Conservation (phyloP, 2,888 invertebrate species). For the Galerucella pusilla region DNA sequence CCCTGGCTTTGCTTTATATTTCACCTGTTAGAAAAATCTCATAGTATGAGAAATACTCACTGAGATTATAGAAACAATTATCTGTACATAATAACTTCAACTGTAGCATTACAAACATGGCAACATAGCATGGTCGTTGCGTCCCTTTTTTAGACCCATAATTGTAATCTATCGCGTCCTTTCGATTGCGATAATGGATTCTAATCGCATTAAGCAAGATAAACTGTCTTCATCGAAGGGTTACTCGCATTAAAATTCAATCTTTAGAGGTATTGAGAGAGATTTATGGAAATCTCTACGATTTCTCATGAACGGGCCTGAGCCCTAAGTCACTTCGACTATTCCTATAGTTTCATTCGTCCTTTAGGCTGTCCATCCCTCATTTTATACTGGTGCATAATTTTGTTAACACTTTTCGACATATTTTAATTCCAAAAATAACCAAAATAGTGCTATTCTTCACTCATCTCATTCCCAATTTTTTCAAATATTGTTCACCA, state of each 20-base stretch:
- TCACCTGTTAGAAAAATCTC: no score
- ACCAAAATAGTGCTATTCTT: no score
- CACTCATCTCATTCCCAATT: no score
- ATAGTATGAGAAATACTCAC: no score
- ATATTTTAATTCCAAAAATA: neutral
- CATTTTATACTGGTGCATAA: neutral
- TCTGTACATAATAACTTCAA: neutral
- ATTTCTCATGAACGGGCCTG: neutral
- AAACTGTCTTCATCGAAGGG: conserved; percentile 36
- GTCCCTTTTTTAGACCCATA: conserved; percentile 41
- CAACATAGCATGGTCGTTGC: conserved; percentile 25
- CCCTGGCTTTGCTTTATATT: no score
- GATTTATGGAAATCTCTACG: conserved; percentile 31
- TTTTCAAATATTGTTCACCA: no score
- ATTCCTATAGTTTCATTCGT: conserved; percentile 6
- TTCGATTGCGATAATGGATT: conserved; percentile 49
- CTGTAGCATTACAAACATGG: neutral
- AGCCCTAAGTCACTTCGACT: conserved; percentile 12
- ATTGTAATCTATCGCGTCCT: conserved; percentile 48
- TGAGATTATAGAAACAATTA: neutral
- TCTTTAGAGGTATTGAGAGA: conserved; percentile 30
- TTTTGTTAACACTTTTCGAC: neutral
- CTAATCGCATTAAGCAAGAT: conserved; percentile 44
- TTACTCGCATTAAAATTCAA: conserved; percentile 40
- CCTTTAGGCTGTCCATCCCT: conserved; percentile 2